Evolutionary conservation across 2,113 vertebrate genomes (phyloP).

Genomic region (Pogona vitticeps): DNA sequence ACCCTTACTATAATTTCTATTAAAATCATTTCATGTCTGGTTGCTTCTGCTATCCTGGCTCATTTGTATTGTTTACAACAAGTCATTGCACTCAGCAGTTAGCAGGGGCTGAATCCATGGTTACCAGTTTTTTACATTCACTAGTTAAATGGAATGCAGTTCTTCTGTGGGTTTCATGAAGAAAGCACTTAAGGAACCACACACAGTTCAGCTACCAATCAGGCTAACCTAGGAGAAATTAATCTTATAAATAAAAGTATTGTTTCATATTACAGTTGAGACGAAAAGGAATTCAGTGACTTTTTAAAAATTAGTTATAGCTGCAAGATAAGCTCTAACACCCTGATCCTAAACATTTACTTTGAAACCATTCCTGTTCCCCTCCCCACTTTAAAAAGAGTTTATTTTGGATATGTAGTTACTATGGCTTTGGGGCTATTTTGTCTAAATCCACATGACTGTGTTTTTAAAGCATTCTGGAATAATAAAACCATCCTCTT

Average conservation of each 20-base stretch:
- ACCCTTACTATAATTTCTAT: slow-evolving; percentile 85
- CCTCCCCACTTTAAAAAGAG: background rate
- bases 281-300: slow-evolving; percentile 55
- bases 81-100: slow-evolving; percentile 80
- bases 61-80: slow-evolving; percentile 86
- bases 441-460: slow-evolving; percentile 59
- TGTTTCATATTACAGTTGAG: slow-evolving; percentile 74
- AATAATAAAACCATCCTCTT: slow-evolving; percentile 64
- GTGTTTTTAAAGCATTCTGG: slow-evolving; percentile 58
- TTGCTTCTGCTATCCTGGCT: slow-evolving; percentile 80
- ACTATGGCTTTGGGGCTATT: slow-evolving; percentile 49
- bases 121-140: slow-evolving; percentile 83
- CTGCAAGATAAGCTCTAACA: slow-evolving; percentile 43
- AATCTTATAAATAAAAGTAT: slow-evolving; percentile 76
- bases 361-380: background rate
- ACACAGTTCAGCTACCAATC: slow-evolving; percentile 80
- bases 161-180: slow-evolving; percentile 75
- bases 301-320: slow-evolving; percentile 54
- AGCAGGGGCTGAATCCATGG: slow-evolving; percentile 82
- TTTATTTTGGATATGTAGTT: slow-evolving; percentile 16
- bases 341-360: background rate
- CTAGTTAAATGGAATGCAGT: slow-evolving; percentile 83
- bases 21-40: slow-evolving; percentile 85
- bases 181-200: slow-evolving; percentile 79
- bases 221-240: slow-evolving; percentile 81